These are phyloP conservation scores for Drosophila colorata DNA, from an alignment of 2,888 invertebrate species.

Conservation along the genomic window DNA sequence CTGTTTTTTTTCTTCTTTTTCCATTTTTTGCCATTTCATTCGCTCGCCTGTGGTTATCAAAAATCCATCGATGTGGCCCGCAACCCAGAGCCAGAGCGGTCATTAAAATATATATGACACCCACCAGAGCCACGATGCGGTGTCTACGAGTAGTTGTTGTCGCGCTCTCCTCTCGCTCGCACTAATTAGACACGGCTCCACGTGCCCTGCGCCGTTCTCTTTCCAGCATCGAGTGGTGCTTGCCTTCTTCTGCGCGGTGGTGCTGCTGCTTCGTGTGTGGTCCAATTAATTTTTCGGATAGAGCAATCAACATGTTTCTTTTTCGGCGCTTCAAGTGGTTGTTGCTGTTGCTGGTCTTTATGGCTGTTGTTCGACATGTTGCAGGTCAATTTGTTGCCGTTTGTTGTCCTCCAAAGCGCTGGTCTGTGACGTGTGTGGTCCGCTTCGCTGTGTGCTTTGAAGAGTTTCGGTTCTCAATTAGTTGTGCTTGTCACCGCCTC, in stretches of 20 bases:
- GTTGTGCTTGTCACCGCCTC: constrained; percentile 40
- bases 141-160: constrained; percentile 17
- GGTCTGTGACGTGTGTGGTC: constrained; percentile 55
- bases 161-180: constrained; percentile 9
- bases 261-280: constrained; percentile 67
- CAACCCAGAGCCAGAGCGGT: constrained; percentile 34
- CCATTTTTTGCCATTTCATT: constrained; percentile 70
- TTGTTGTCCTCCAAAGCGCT: constrained; percentile 44
- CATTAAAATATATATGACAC: constrained; percentile 80
- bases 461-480: constrained; percentile 28
- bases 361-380: constrained; percentile 71
- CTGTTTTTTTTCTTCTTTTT: constrained; percentile 6
- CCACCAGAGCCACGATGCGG: constrained; percentile 65
- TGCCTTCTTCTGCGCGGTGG: constrained; percentile 23
- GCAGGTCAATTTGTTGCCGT: constrained; percentile 75
- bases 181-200: constrained; percentile 29
- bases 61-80: constrained; percentile 56
- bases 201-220: constrained; percentile 27
- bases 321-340: constrained; percentile 54
- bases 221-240: constrained; percentile 29
- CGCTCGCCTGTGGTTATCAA: constrained; percentile 56
- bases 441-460: neutral
- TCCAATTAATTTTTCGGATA: constrained; percentile 79
- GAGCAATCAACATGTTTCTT: constrained; percentile 79
- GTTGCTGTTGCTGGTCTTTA: constrained; percentile 55